Base-by-base conservation (phyloP, 2,113 vertebrate genomes). In the Strix aluco region DNA sequence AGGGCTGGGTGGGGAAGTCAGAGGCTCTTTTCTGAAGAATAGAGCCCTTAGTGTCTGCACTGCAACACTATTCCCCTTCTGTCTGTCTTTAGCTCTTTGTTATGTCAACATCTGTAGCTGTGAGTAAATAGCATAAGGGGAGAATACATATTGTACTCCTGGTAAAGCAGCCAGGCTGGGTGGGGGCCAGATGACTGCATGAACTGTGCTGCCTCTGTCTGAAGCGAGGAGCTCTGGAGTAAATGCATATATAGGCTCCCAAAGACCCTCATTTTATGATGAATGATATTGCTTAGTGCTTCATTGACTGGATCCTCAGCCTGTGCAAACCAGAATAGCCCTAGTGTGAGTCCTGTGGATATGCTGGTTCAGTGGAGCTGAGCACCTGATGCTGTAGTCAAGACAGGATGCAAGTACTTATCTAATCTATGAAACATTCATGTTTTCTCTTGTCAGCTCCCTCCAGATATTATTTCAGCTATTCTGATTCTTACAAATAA, bases 1-100 rank as follows among this genome's bases (percentile, higher is more conserved):
- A 40, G 86, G 71, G 75, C 88, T 87, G 90, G 81, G 62, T 22
- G 38, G 92, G 94, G 89, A 97, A 97, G 95, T 92, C 94, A 77
- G 95, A 72, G 73, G 94, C 78, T 57, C 90, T 95, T 74, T 74
- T 62, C 66, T 26, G 12, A 78, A 97, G 97, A 98, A 97, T 91
- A 97, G 94, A 88, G 87, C 85, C 70, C 22, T 86, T 81, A 94
- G 95, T 96, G 93, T 96, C 90, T 93, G 94, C 4, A 1, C 67
- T 13, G 23, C 86, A 85, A 78, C 96, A 93, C 95, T 97, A 52
- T 91, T 84, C 59, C 88, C 86, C 85, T 94, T 96, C 96, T 96
- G 91, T 90, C 52, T 81, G 86, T 97, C 97, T 98, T 97, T 96
- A 81, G 96, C 87, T 92, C 96, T 98, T 96, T 97, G 97, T 98